Evolutionary conservation across 1,140 invertebrate genomes (phyloP).

Genomic region (Orius insidiosus): DNA sequence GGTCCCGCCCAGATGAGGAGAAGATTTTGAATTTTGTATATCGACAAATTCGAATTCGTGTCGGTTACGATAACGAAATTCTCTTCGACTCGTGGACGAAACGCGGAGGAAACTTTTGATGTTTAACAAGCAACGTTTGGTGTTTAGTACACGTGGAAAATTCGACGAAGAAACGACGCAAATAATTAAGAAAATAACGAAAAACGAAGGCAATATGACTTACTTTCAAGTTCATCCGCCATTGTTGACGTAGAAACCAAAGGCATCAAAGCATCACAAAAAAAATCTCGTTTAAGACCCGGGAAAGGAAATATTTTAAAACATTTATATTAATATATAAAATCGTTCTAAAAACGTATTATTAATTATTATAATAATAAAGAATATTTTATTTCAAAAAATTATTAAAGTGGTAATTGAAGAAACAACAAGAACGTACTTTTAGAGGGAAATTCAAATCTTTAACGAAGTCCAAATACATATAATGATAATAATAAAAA

Average conservation of each 20-base stretch:
- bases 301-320: no score
- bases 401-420: no score
- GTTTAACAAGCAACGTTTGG: neutral
- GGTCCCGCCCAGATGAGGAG: conserved; percentile 9
- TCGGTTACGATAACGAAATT: neutral
- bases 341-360: no score
- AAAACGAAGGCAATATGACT: conserved; percentile 14
- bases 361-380: no score
- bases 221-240: conserved; percentile 23
- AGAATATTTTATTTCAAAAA: no score
- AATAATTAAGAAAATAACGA: conserved; percentile 9
- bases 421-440: no score
- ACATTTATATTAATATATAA: no score
- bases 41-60: conserved; percentile 5
- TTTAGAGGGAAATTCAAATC: no score
- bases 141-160: neutral
- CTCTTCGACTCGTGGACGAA: neutral
- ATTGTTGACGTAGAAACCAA: conserved; percentile 16
- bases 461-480: no score
- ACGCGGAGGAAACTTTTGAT: neutral
- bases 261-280: no score
- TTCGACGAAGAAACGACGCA: neutral
- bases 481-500: no score
- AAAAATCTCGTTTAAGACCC: no score
- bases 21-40: conserved; percentile 10